Evolutionary conservation across 2,113 vertebrate species (phyloP).

Genomic region (Xiphorhynchus elegans): DNA sequence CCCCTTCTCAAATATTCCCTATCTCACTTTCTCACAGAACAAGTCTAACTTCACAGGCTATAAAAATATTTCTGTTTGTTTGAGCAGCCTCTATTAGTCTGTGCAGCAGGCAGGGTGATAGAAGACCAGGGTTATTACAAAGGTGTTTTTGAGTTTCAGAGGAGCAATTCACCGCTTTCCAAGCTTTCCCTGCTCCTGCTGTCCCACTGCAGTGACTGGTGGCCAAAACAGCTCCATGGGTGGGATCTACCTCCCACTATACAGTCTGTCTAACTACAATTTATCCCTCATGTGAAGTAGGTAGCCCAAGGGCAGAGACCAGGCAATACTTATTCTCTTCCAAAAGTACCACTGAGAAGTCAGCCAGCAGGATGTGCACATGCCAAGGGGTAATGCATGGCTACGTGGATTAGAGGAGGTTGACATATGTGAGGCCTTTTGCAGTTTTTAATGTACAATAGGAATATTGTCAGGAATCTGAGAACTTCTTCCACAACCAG

Average conservation of each 20-base stretch:
- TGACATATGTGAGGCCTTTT: not conserved
- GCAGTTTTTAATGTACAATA: not conserved
- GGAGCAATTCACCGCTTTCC: not conserved
- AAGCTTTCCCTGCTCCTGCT: not conserved
- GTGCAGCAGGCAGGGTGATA: not conserved
- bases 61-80: conserved; percentile 18
- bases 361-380: not conserved
- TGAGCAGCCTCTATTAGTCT: not conserved
- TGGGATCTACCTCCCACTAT: not conserved
- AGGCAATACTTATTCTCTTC: not conserved
- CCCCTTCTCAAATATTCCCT: not conserved
- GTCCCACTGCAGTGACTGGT: not conserved
- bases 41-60: not conserved
- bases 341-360: rapidly evolving
- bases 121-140: not conserved
- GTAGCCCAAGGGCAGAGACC: not conserved
- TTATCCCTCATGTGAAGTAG: rapidly evolving
- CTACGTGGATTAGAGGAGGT: not conserved
- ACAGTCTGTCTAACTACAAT: not conserved
- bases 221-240: not conserved
- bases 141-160: not conserved
- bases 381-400: rapidly evolving
- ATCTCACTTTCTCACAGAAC: not conserved
- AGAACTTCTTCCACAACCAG: not conserved
- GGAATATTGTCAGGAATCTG: not conserved